Base-by-base conservation (phyloP, 2,797 vertebrate genomes). In the Enteromius fasciolatus region DNA sequence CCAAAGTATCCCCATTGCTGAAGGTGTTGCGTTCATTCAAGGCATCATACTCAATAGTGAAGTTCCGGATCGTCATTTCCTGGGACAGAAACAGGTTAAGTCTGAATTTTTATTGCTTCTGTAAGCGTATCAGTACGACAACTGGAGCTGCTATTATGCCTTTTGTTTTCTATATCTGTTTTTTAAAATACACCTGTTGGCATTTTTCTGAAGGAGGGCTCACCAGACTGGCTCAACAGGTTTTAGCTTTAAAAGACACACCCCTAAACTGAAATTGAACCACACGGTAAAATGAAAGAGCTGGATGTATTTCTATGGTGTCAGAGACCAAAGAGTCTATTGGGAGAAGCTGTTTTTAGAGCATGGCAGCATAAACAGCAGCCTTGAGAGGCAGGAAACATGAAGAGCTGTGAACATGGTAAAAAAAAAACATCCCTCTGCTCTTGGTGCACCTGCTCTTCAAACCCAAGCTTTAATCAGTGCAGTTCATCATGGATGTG, bases 21-120 rank as follows among this genome's bases (percentile, higher is more conserved):
- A 95, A 94, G 17, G 67, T 92, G 81, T 93, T 94, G 12, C 20
- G 67, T 66, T 81, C 85, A 75, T 94, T 93, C 83, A 92, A 79
- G 23, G 91, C 87, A 23, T 95, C 90, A 6, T 94, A 94, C 84
- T 93, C 90, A 14, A 94, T 88, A 0, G 83, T 76, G 50, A 94
- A 88, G 3, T 0, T 83, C 17, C 0, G 84, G 66, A 94, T 91
- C 23, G 88, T 33, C 92, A 92, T 93, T 80, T 73, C 39, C 28
- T 25, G 12, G 4, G 28, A 59, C 2, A 36, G 33, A 36, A 63
- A 44, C n/a, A 76, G 28, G 54, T 48, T 17, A 23, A 46, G 6
- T 63, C 63, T 50, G 12, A 50, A 54, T 36, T 23, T 15, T 5
- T 61, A 61, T 15, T 28, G 25, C 57, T 59, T 1, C 23, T 61